Evolutionary conservation across 2,113 vertebrate species (phyloP).

Genomic region (Onychostruthus taczanowskii): DNA sequence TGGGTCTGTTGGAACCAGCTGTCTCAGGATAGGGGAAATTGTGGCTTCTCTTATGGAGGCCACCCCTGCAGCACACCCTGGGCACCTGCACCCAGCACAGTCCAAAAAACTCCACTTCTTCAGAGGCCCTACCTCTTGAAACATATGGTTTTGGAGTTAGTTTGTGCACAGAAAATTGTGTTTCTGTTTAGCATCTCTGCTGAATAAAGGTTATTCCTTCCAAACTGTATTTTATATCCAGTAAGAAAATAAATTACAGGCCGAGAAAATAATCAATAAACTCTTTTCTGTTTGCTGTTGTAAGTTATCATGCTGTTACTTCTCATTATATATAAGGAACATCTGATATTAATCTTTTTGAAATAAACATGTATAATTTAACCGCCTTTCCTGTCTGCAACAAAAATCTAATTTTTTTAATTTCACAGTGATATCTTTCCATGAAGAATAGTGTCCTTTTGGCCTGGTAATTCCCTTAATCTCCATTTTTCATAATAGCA

Average conservation of each 20-base stretch:
- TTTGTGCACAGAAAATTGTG: neutral
- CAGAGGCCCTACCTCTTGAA: neutral
- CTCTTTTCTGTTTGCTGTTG: neutral
- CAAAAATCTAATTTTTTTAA: constrained; percentile 17
- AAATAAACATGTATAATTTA: constrained; percentile 23
- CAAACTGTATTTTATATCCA: neutral
- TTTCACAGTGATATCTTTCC: neutral
- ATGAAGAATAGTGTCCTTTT: neutral
- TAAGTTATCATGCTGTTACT: neutral
- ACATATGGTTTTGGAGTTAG: neutral
- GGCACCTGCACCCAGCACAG: neutral
- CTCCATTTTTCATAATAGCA: constrained; percentile 16
- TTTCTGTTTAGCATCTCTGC: neutral
- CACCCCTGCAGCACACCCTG: neutral
- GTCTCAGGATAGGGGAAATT: fast-evolving
- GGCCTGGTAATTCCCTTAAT: neutral
- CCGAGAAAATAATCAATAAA: constrained; percentile 19
- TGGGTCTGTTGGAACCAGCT: neutral
- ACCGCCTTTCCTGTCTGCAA: neutral
- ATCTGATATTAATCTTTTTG: neutral
- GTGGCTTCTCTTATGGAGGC: neutral
- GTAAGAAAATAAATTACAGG: neutral
- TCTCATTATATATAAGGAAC: neutral
- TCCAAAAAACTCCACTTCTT: neutral
- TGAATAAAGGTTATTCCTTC: neutral